Conservation (phyloP, 2,113 vertebrate species). For the Hassar affinis region DNA sequence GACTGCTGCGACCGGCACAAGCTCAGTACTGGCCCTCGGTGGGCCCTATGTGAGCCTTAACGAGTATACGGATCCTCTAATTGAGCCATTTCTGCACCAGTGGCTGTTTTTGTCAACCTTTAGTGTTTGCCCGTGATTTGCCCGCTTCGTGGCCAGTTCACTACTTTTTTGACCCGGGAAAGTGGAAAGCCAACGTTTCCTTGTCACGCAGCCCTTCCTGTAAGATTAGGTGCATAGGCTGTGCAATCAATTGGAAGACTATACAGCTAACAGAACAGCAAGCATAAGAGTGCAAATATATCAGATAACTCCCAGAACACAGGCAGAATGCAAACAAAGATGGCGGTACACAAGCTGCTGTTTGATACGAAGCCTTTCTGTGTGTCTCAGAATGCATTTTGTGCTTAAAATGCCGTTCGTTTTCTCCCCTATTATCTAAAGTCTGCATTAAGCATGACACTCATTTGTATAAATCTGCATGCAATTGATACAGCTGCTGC, state of each 20-base stretch:
- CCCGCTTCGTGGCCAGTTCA: slow-evolving; percentile 53
- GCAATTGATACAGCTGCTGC: slow-evolving; percentile 69
- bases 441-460: slow-evolving; percentile 63
- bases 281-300: neutral
- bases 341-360: slow-evolving; percentile 44
- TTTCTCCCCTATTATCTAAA: slow-evolving; percentile 65
- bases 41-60: slow-evolving; percentile 63
- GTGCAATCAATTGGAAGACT: slow-evolving; percentile 11
- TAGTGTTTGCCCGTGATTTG: slow-evolving; percentile 56
- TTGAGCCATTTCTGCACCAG: slow-evolving; percentile 74
- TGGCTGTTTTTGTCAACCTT: slow-evolving; percentile 65
- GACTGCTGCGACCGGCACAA: slow-evolving; percentile 50
- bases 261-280: neutral
- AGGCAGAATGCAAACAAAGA: slow-evolving; percentile 34
- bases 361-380: slow-evolving; percentile 32
- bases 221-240: slow-evolving; percentile 44
- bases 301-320: slow-evolving; percentile 46
- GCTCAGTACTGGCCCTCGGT: slow-evolving; percentile 40
- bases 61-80: slow-evolving; percentile 69
- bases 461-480: slow-evolving; percentile 73
- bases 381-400: slow-evolving; percentile 46
- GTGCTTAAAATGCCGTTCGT: slow-evolving; percentile 52
- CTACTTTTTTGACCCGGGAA: slow-evolving; percentile 47
- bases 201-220: slow-evolving; percentile 52
- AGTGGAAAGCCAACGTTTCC: slow-evolving; percentile 53